Conservation (phyloP, 1,140 invertebrate species). For the Oreohelix idahoensis region DNA sequence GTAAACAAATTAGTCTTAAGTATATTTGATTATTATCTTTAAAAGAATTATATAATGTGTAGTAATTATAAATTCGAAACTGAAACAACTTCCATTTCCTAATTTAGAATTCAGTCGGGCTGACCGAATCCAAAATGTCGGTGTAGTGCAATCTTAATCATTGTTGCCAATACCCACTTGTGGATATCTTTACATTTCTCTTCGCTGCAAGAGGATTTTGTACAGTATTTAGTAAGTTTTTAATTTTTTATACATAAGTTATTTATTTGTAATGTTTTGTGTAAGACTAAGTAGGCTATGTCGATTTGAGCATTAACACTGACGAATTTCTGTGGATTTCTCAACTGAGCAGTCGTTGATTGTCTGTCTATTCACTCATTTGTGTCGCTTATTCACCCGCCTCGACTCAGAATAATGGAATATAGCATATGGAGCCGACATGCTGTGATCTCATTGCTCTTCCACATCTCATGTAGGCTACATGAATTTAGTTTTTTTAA, state of each 20-base stretch:
- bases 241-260: neutral
- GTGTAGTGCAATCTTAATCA: conserved; percentile 3
- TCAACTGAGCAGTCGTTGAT: no score
- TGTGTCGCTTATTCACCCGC: no score
- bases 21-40: no score
- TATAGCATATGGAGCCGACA: no score
- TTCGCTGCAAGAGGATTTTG: neutral
- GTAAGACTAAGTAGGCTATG: neutral
- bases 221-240: conserved; percentile 15
- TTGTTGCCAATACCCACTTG: conserved; percentile 26
- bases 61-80: conserved; percentile 15
- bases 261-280: neutral
- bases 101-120: conserved; percentile 38
- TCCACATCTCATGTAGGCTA: no score
- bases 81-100: conserved; percentile 9
- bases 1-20: no score
- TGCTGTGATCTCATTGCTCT: no score
- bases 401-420: no score
- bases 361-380: neutral
- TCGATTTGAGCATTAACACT: neutral
- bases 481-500: no score
- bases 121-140: conserved; percentile 38
- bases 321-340: neutral
- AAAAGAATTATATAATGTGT: neutral
- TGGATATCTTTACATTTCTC: conserved; percentile 21